phyloP scores from a whole-genome alignment of 2,797 vertebrate species.

The Thripadectes ignobilis region DNA sequence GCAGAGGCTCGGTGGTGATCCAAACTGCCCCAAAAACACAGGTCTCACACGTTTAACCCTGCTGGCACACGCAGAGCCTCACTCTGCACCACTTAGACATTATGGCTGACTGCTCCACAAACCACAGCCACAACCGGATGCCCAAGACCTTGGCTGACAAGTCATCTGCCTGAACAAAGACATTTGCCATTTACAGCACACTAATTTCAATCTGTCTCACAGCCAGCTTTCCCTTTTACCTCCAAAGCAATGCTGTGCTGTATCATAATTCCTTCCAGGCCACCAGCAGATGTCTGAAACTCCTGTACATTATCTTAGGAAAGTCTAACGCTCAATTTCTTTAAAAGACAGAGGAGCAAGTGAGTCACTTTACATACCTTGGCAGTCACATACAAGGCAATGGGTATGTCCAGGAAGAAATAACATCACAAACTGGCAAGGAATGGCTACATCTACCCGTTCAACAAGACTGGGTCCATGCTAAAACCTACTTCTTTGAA shows the following conservation, averaged over 20 bases:
- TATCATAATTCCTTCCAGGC: not conserved
- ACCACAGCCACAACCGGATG: fast-evolving
- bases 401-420: not conserved
- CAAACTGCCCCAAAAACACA: not conserved
- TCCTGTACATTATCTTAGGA: not conserved
- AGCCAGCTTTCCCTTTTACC: not conserved
- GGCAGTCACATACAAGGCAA: not conserved
- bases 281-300: not conserved
- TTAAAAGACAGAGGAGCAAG: not conserved
- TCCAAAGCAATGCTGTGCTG: not conserved
- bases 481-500: not conserved
- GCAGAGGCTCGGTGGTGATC: not conserved
- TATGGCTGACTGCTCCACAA: fast-evolving
- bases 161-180: not conserved
- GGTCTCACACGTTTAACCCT: not conserved
- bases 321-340: not conserved
- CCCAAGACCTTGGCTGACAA: not conserved
- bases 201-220: not conserved
- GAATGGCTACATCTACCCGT: not conserved
- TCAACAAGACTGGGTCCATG: not conserved
- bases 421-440: not conserved
- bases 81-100: not conserved
- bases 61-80: fast-evolving
- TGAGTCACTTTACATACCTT: slow-evolving; percentile 15
- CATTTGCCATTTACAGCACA: not conserved